Percentiles rank a stretch among this genome's conserved stretches.
Conservation (phyloP, 2,797 vertebrate species). For the Carduelis carduelis region DNA sequence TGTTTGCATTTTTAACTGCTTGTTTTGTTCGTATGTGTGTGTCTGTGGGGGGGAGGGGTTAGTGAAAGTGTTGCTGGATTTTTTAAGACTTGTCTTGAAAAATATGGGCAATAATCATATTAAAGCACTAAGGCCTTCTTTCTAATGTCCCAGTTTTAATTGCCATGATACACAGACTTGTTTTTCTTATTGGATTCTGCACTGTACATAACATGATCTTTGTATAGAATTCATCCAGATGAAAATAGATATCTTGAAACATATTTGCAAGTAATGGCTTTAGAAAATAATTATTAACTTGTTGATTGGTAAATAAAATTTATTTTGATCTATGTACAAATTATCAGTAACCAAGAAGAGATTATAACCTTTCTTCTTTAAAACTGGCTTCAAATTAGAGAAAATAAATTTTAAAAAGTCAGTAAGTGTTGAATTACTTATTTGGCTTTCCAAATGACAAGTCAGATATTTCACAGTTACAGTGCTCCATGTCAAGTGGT, state of each 20-base stretch:
- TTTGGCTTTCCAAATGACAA: not conserved
- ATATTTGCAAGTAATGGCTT: not conserved
- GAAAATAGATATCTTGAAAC: not conserved
- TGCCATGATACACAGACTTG: not conserved
- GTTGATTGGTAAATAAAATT: not conserved
- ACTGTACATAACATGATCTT: not conserved
- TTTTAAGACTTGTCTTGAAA: not conserved
- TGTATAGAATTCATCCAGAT: not conserved
- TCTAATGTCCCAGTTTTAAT: not conserved
- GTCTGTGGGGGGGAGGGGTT: not conserved
- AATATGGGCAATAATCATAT: not conserved
- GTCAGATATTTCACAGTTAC: not conserved
- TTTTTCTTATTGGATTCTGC: not conserved
- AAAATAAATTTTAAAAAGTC: not conserved
- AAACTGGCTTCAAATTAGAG: not conserved
- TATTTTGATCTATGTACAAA: not conserved
- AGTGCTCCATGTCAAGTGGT: slow-evolving; percentile 30
- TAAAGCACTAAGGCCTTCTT: not conserved
- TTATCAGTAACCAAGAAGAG: not conserved
- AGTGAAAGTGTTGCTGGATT: not conserved
- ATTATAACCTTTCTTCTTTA: rapidly evolving
- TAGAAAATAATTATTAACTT: not conserved
- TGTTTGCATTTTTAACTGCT: not conserved
- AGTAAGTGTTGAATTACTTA: not conserved
- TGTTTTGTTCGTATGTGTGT: not conserved